Percentiles rank a stretch among this genome's conserved stretches.
Conservation (phyloP, 2,113 vertebrate genomes). For the Falco punctatus region DNA sequence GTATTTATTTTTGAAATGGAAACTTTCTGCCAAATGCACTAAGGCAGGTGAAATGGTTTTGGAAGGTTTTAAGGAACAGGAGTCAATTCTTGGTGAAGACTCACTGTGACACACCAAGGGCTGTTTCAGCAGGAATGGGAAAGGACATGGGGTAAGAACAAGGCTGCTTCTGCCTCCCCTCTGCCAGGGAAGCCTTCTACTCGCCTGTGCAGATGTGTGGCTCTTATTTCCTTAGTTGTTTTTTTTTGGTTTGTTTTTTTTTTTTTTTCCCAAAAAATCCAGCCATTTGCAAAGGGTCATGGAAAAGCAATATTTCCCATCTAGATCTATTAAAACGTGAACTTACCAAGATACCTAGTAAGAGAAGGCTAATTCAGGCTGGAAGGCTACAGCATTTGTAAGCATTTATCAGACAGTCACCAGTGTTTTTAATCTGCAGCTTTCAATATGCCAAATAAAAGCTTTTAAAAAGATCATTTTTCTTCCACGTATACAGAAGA, state of each 20-base stretch:
- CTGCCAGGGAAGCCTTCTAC: neutral
- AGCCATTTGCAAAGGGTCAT: neutral
- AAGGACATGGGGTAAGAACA: neutral
- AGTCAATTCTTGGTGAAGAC: neutral
- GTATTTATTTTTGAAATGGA: neutral
- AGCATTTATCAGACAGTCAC: neutral
- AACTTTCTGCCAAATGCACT: neutral
- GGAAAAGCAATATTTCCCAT: neutral
- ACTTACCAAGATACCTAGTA: neutral
- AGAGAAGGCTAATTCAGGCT: neutral
- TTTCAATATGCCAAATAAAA: constrained; percentile 12
- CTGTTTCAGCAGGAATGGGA: neutral
- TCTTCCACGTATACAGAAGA: neutral
- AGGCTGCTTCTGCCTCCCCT: neutral
- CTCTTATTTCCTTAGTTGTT: neutral
- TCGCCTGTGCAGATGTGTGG: neutral
- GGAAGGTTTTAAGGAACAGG: neutral
- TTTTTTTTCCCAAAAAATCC: neutral
- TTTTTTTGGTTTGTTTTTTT: neutral
- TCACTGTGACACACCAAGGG: neutral
- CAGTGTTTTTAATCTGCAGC: neutral
- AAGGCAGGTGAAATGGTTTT: neutral
- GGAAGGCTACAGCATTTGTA: neutral
- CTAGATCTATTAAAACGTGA: neutral
- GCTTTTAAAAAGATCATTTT: neutral